Evolutionary conservation across 2,113 vertebrate species (phyloP).

Genomic region (Myrmecophaga tridactyla): DNA sequence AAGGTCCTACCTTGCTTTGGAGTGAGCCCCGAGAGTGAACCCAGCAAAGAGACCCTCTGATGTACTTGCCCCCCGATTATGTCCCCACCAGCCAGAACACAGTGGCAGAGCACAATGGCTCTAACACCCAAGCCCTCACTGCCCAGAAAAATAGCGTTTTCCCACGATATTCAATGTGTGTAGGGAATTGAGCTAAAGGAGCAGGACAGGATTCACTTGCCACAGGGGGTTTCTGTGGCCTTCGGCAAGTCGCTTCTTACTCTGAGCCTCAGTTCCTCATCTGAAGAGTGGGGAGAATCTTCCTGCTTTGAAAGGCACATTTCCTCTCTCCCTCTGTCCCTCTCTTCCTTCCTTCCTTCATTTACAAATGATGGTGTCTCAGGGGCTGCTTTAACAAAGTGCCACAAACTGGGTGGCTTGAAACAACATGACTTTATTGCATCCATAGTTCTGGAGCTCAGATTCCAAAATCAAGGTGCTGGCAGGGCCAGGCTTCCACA

Average conservation of each 20-base stretch:
- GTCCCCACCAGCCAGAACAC: neutral
- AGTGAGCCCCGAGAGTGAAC: neutral
- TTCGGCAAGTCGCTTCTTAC: conserved; percentile 27
- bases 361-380: neutral
- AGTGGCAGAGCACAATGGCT: neutral
- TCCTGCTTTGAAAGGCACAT: conserved; percentile 12
- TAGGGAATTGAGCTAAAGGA: neutral
- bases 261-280: neutral
- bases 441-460: no score
- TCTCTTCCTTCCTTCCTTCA: neutral
- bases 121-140: neutral
- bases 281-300: conserved; percentile 12
- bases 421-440: no score
- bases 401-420: no score
- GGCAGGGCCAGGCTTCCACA: no score
- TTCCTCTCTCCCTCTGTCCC: neutral
- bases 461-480: no score
- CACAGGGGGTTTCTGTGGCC: conserved; percentile 20
- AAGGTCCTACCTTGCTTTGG: neutral
- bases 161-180: neutral
- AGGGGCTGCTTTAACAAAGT: no score
- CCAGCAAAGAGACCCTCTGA: neutral
- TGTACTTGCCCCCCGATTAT: neutral
- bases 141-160: neutral
- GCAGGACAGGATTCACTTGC: neutral